Conservation (phyloP, 2,888 invertebrate genomes). For the Lithophane semibrunnea region DNA sequence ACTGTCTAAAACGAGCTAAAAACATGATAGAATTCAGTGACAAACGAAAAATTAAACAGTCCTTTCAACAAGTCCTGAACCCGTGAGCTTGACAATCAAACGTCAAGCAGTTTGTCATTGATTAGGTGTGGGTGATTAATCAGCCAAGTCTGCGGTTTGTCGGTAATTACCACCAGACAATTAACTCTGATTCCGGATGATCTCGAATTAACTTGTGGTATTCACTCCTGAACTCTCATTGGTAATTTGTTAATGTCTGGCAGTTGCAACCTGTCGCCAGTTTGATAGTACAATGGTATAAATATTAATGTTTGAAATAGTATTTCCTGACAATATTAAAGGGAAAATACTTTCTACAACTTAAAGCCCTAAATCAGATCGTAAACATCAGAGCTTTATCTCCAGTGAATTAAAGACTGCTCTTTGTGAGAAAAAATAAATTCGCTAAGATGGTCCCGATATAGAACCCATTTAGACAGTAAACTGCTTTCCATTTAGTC, state of each 20-base stretch:
- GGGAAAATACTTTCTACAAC: background rate
- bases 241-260: constrained; percentile 35
- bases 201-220: constrained; percentile 53
- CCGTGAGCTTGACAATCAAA: constrained; percentile 28
- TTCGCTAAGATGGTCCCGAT: constrained; percentile 68
- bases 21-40: background rate
- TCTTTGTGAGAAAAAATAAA: constrained; percentile 61
- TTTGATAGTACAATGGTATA: background rate
- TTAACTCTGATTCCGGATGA: constrained; percentile 53
- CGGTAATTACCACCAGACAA: constrained; percentile 45
- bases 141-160: constrained; percentile 33
- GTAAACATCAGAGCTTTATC: constrained; percentile 51
- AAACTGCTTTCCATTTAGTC: constrained; percentile 73
- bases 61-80: background rate
- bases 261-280: background rate
- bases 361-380: constrained; percentile 31
- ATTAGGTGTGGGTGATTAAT: constrained; percentile 50
- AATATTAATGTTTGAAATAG: background rate
- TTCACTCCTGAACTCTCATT: constrained; percentile 32
- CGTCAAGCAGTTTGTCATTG: constrained; percentile 23
- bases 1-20: too few relatives aligned
- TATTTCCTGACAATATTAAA: background rate
- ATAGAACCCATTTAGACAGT: constrained; percentile 69
- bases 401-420: constrained; percentile 54
- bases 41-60: background rate